These are phyloP conservation scores for Tryphoninae sp. DNA, from an alignment of 2,888 invertebrate genomes.

Conservation along the genomic window DNA sequence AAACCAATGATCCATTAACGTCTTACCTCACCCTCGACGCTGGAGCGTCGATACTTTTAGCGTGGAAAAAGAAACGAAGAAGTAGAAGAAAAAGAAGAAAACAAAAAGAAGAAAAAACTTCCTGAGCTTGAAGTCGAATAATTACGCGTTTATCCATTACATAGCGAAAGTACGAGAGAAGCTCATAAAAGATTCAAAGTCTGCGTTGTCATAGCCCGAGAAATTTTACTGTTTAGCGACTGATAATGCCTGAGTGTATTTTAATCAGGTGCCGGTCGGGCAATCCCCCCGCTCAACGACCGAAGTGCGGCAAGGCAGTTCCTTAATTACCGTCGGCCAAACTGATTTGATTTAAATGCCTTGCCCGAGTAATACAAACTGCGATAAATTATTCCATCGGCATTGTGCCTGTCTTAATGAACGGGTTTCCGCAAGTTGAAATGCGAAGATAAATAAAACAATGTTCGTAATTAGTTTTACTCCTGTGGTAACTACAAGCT, in stretches of 20 bases:
- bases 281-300: background rate
- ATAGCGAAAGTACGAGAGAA: background rate
- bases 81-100: background rate
- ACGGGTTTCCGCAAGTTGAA: conserved; percentile 39
- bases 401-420: conserved; percentile 47
- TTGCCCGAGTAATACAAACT: conserved; percentile 31
- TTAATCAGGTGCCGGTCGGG: conserved; percentile 33
- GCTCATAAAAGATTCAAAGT: conserved; percentile 26
- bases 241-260: conserved; percentile 35
- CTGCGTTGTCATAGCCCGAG: background rate
- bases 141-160: background rate
- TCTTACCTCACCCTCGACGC: background rate
- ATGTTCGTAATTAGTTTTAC: conserved; percentile 48
- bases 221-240: conserved; percentile 24
- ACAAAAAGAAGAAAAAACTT: background rate
- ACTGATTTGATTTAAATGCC: conserved; percentile 51
- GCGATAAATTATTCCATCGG: conserved; percentile 43
- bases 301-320: background rate
- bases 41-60: background rate
- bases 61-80: background rate
- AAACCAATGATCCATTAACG: background rate
- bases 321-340: conserved; percentile 45
- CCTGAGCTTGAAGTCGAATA: background rate
- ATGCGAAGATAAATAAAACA: conserved; percentile 46
- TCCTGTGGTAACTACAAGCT: conserved; percentile 12